These are phyloP conservation scores for Ophioninae sp. DNA, from an alignment of 2,888 invertebrate species.

Conservation along the genomic window DNA sequence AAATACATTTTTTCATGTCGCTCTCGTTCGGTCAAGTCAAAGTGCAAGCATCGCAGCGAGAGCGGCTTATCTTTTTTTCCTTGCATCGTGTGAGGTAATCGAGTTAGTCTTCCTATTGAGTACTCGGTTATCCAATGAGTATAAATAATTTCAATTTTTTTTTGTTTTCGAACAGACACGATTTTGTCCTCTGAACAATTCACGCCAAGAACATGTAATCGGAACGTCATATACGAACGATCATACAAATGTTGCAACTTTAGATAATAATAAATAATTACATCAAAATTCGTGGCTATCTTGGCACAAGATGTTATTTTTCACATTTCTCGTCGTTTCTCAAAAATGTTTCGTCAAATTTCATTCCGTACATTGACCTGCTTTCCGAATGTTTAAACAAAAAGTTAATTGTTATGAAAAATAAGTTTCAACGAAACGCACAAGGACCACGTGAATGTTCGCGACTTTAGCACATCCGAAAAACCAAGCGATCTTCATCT, in stretches of 20 bases:
- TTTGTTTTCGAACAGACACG: neutral
- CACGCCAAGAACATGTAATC: conserved; percentile 1
- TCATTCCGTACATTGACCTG: neutral
- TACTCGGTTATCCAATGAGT: neutral
- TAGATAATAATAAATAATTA: neutral
- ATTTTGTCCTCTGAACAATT: conserved; percentile 3
- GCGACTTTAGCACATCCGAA: neutral
- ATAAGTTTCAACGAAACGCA: neutral
- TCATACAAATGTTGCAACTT: neutral
- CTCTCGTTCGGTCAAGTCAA: neutral
- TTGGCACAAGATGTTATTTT: conserved; percentile 26
- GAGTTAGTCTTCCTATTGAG: neutral
- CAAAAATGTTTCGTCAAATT: neutral
- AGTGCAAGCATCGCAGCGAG: neutral
- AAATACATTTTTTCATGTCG: neutral
- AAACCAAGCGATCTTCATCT: neutral
- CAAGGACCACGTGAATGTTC: neutral
- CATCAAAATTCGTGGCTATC: neutral
- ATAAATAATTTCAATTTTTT: neutral
- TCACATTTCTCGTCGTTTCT: neutral
- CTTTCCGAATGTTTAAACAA: neutral
- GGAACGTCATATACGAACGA: neutral
- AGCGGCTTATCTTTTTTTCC: neutral
- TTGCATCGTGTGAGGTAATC: neutral
- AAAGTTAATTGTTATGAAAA: neutral